These are phyloP conservation scores for Acanthosoma haemorrhoidale DNA, from an alignment of 2,888 invertebrate genomes.

Conservation along the genomic window DNA sequence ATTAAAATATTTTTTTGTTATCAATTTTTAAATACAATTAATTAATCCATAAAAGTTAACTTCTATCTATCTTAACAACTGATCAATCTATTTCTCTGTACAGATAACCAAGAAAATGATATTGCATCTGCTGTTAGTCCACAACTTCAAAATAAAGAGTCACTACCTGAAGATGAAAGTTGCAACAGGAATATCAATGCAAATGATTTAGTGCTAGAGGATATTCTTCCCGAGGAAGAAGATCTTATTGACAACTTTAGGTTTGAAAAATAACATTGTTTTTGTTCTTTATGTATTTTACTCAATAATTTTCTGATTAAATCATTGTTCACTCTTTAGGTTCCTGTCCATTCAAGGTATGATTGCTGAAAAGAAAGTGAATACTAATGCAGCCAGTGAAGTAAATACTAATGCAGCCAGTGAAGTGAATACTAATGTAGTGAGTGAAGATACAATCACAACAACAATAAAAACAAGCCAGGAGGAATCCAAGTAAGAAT, in stretches of 20 bases:
- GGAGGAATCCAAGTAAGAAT: constrained; percentile 8
- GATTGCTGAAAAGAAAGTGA: constrained; percentile 8
- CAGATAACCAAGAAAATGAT: not conserved
- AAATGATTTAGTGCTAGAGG: constrained; percentile 35
- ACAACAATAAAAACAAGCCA: not conserved
- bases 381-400: not conserved
- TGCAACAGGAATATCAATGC: constrained; percentile 37
- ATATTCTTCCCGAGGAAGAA: constrained; percentile 35
- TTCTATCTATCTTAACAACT: too few species aligned
- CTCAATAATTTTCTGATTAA: too few species aligned
- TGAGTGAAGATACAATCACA: not conserved
- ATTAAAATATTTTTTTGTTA: too few species aligned
- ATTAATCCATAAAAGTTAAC: too few species aligned
- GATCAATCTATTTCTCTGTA: not conserved
- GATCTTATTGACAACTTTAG: constrained; percentile 37
- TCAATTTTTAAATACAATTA: too few species aligned
- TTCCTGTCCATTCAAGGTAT: constrained; percentile 19
- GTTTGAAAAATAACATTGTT: too few species aligned
- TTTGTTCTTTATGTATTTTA: too few species aligned
- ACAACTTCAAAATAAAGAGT: not conserved
- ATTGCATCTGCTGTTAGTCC: not conserved
- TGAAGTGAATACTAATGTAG: not conserved
- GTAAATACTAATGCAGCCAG: not conserved
- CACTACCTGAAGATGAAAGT: not conserved
- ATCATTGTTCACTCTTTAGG: too few species aligned